phyloP scores from a whole-genome alignment of 2,113 vertebrate genomes.

The Syngnathoides biaculeatus region DNA sequence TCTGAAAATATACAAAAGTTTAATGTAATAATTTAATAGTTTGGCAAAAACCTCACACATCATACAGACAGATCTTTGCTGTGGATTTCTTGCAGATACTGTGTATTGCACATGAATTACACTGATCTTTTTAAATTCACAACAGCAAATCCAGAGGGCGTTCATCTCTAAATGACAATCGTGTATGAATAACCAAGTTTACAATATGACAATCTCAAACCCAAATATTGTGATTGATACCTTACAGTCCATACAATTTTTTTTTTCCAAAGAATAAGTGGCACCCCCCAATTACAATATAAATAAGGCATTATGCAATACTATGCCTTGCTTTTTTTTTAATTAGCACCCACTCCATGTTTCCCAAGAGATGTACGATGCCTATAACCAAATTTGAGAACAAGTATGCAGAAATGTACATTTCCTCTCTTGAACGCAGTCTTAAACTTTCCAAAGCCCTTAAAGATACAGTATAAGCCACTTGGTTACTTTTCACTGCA shows the following conservation, averaged over 20 bases:
- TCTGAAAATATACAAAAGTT: conserved; percentile 71
- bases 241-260: conserved; percentile 7
- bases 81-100: conserved; percentile 33
- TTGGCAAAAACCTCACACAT: conserved; percentile 36
- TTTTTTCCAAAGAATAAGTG: conserved; percentile 3
- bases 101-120: conserved; percentile 45
- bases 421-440: background rate
- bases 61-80: conserved; percentile 17
- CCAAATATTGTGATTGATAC: conserved; percentile 12
- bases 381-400: conserved; percentile 15
- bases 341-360: conserved; percentile 14
- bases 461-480: background rate
- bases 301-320: conserved; percentile 1
- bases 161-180: conserved; percentile 25
- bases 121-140: conserved; percentile 34
- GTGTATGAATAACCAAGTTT: background rate
- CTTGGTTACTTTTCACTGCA: conserved; percentile 5
- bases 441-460: background rate
- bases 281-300: conserved; percentile 10
- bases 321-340: conserved; percentile 9
- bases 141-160: conserved; percentile 25
- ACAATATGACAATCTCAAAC: conserved; percentile 7
- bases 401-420: conserved; percentile 8
- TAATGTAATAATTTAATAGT: conserved; percentile 62
- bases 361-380: conserved; percentile 4